phyloP scores from a whole-genome alignment of 1,140 invertebrate genomes.

The Asbolus verrucosus region DNA sequence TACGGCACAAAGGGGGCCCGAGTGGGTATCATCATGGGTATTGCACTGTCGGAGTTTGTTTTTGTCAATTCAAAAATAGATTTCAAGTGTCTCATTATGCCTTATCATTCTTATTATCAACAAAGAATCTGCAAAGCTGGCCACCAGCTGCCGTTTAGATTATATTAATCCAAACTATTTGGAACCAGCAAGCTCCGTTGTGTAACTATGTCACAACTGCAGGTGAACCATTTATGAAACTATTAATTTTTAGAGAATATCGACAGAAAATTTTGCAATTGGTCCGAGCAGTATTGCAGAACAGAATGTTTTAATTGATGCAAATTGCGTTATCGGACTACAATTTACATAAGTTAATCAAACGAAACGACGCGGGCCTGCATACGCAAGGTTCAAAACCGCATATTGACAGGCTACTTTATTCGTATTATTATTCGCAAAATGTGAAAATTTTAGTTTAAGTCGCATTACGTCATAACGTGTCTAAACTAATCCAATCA shows the following conservation, averaged over 20 bases:
- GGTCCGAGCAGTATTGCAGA: slow-evolving; percentile 11
- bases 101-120: slow-evolving; percentile 1
- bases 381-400: slow-evolving; percentile 14
- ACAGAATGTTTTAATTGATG: slow-evolving; percentile 25
- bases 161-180: too few species aligned
- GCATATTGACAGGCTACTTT: not conserved
- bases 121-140: too few species aligned
- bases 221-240: not conserved
- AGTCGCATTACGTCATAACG: slow-evolving; percentile 4
- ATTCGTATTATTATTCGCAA: too few species aligned
- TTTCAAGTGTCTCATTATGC: slow-evolving; percentile 10
- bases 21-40: slow-evolving; percentile 24
- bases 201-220: too few species aligned
- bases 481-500: slow-evolving; percentile 15
- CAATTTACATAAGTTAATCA: slow-evolving; percentile 28
- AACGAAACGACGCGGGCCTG: slow-evolving; percentile 1
- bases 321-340: slow-evolving; percentile 30
- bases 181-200: too few species aligned
- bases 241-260: slow-evolving; percentile 2
- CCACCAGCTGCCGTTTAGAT: too few species aligned
- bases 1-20: slow-evolving; percentile 19
- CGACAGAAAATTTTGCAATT: slow-evolving; percentile 1
- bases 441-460: not conserved
- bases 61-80: slow-evolving; percentile 8
- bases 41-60: slow-evolving; percentile 16